These are phyloP conservation scores for Eulemur rufifrons DNA, from an alignment of 2,113 vertebrate genomes.

Conservation along the genomic window DNA sequence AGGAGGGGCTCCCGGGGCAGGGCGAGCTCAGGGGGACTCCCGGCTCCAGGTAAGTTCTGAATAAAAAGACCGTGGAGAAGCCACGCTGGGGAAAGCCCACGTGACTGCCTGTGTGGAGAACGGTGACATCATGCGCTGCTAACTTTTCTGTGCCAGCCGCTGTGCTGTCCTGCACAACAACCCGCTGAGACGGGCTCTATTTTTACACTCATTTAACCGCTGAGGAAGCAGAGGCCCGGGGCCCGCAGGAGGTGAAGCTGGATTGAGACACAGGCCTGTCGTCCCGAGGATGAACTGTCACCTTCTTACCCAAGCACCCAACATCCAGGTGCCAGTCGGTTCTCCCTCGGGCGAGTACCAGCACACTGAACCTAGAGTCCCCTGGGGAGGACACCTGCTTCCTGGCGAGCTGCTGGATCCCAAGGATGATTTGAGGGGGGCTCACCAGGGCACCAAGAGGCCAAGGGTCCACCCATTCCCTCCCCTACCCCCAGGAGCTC, in stretches of 20 bases:
- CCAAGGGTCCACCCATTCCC: neutral
- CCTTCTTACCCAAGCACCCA: neutral
- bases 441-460: neutral
- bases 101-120: neutral
- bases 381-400: neutral
- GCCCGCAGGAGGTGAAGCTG: neutral
- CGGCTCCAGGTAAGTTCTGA: neutral
- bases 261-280: no score
- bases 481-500: neutral
- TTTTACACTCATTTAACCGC: neutral
- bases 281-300: neutral
- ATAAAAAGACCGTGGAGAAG: neutral
- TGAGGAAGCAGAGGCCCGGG: neutral
- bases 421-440: neutral
- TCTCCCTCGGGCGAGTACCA: neutral
- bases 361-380: neutral
- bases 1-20: neutral
- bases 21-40: neutral
- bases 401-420: neutral
- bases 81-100: accelerated
- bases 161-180: neutral
- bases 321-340: neutral
- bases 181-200: neutral
- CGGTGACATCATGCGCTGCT: accelerated
- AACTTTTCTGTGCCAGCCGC: neutral